Evolutionary conservation across 2,888 invertebrate species (phyloP), one percentile per base, ranked within the genome.

Genomic region (Acrobasis suavella): DNA sequence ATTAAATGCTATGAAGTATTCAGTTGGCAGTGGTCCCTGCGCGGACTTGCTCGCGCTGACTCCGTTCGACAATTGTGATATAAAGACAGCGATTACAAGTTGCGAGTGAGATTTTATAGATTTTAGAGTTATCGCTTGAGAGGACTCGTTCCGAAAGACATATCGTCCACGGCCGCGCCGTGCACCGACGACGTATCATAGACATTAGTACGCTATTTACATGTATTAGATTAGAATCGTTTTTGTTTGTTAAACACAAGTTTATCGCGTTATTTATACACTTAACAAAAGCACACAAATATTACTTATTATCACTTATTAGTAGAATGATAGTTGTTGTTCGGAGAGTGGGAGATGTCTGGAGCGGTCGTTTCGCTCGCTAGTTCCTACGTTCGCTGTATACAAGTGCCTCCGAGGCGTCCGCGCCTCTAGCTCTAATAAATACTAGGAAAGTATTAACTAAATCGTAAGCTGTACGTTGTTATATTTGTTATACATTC

Each of bases 341-440:
- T 22, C 22, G 2, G 22, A 22, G 22, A 7, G 32, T 32, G 32
- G 22, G 32, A 5, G 7, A 32, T 22, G 32, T 0, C 32, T 8
- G 7, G n/a, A 32, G 32, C 32, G 32, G 7, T 32, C 37, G 51
- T 12, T 22, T 9, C 55, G 55, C 38, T 9, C 39, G 55, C 38
- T n/a, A 55, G 55, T 55, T 55, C 55, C 55, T 38, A 54, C 55
- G 42, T 42, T 1, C 46, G 55, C 55, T 55, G 55, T 55, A 32
- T 7, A 38, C 37, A 55, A 55, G 55, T 55, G 55, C 55, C 55
- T 55, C 37, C 37, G 16, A 15, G 39, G 55, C 55, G 55, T 39
- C 16, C 55, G 55, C 55, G 55, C 55, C 52, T 8, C 0, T 32
- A 50, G 52, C 15, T 16, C 9, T 39, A 38, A 38, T 38, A 1